Evolutionary conservation across 1,140 invertebrate species (phyloP), one percentile per base, ranked within the genome.

Genomic region (Meloidogyne floridensis): DNA sequence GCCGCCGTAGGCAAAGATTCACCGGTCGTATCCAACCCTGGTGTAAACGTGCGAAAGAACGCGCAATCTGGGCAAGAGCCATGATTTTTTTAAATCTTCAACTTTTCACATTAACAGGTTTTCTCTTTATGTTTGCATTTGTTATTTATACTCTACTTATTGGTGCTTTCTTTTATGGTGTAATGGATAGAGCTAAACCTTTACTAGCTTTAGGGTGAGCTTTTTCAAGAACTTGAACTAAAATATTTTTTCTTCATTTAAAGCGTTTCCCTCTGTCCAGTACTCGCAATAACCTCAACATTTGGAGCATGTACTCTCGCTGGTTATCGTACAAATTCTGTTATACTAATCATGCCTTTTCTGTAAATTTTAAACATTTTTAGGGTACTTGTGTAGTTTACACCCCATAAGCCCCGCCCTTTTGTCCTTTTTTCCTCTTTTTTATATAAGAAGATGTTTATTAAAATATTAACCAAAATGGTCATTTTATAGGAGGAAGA

Each of bases 261-360:
- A 69, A 75, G 80, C 2, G 54, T 82, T 53, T 82, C 81, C 7
- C 42, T 89, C 43, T 84, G 86, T 54, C 87, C 88, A 20, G 74
- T 86, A 13, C 69, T 89, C 2, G 82, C 88, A 1, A 82, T 89
- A 51, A 82, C 85, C 2, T 81, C 85, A 18, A 90, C 88, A 20
- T 87, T 89, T 75, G 88, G 88, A 53, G 74, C 90, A 11, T 85
- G 78, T 75, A 81, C 81, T 73, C 86, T 79, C 10, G 81, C 59
- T 72, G 89, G 77, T 15, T 80, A 78, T 43, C 59, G 87, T 47
- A 85, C 82, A 4, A 89, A 90, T 51, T 86, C 84, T 72, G 75
- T 90, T 15, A 84, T 87, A 80, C 76, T 89, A 70, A 89, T 89
- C 59, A 89, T 88, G 84, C 88, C 88, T 2, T 89, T 88, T 69